These are phyloP conservation scores for Monodelphis domestica DNA, from an alignment of 2,797 vertebrate species.

Conservation along the genomic window DNA sequence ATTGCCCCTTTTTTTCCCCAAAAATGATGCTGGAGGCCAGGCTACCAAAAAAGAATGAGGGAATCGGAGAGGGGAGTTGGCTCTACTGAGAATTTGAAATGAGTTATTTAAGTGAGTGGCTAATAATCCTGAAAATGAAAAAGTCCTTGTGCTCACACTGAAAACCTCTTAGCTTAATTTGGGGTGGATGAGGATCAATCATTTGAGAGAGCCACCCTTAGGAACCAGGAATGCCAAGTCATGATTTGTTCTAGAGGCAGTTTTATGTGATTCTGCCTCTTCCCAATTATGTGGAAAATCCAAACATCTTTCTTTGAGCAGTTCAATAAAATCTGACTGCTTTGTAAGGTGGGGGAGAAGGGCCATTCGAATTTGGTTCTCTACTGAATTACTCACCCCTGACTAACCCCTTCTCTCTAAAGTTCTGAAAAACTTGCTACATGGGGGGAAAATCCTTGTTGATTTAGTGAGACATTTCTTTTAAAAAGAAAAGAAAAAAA, in stretches of 20 bases:
- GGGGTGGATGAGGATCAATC: slow-evolving; percentile 7
- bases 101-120: slow-evolving; percentile 60
- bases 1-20: slow-evolving; percentile 56
- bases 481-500: not conserved
- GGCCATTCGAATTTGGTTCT: slow-evolving; percentile 59
- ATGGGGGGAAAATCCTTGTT: slow-evolving; percentile 53
- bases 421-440: slow-evolving; percentile 70
- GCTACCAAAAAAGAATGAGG: slow-evolving; percentile 36
- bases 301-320: slow-evolving; percentile 73
- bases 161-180: slow-evolving; percentile 77
- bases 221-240: slow-evolving; percentile 39
- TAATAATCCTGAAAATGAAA: slow-evolving; percentile 74
- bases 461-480: slow-evolving; percentile 64
- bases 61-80: slow-evolving; percentile 39
- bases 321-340: slow-evolving; percentile 71
- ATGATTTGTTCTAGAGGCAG: slow-evolving; percentile 68
- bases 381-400: slow-evolving; percentile 42
- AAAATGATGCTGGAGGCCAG: slow-evolving; percentile 42
- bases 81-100: slow-evolving; percentile 61
- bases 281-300: slow-evolving; percentile 69
- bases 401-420: slow-evolving; percentile 64
- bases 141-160: slow-evolving; percentile 74
- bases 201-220: not conserved
- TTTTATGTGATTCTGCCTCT: slow-evolving; percentile 58
- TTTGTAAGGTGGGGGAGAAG: slow-evolving; percentile 40